Base-by-base conservation (phyloP, 2,888 invertebrate species). In the Macaria liturata region DNA sequence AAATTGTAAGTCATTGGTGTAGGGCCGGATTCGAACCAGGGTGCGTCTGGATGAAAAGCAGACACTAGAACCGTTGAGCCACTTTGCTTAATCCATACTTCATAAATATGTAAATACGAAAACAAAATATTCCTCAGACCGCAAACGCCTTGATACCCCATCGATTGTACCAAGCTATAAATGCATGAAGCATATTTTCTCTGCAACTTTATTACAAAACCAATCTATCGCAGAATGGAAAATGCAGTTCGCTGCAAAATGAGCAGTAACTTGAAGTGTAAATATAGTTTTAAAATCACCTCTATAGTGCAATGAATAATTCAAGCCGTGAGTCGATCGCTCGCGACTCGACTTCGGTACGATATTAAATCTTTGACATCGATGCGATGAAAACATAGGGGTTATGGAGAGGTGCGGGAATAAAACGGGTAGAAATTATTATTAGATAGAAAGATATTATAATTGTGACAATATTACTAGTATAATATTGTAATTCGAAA, bases 351-450 rank as follows among this genome's bases (percentile, higher is more conserved):
- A 58, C 67, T 66, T 60, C 66, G 70, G 72, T 70, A 64, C 70
- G 68, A 74, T 78, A 76, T 78, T 76, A 75, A 78, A 76, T 78
- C 76, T 76, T 74, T 74, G 76, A 76, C 71, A 75, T 74, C 74
- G 70, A 76, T 73, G 76, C 71, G 65, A 73, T 74, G 74, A 74
- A 74, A 78, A 80, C 76, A 74, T 67, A 56, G 66, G 30, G 37
- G 46, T 54, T 54, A 78, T 76, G 4, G 0, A 0, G 61, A 67
- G 44, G 9, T 3, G 55, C 64, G 71, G 55, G 57, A 57, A 45
- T 54, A 45, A 37, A 59, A 61, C 56, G 57, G 46, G 60, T 20
- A 1, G 20, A 1, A 1, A 20, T 20, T 20, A 20, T 20, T 20
- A 20, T 20, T 20, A 2, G 20, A 20, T 20, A 20, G 20, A 20